phyloP scores from a whole-genome alignment of 2,797 vertebrate genomes.

The Nyctibius grandis region DNA sequence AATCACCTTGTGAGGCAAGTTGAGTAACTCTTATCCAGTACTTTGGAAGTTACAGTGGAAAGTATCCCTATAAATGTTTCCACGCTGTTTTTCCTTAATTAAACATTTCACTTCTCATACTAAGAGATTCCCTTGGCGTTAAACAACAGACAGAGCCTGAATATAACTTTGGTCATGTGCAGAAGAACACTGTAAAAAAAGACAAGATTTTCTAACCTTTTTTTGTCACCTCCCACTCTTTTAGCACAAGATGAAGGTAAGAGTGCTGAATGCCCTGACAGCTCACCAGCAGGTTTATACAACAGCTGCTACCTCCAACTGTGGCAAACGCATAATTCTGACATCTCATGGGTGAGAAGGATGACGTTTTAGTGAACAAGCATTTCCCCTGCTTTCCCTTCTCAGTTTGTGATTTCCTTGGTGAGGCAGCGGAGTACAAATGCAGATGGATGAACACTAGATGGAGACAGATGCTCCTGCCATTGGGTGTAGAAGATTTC shows the following conservation, averaged over 20 bases:
- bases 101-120: not conserved
- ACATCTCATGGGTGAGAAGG: not conserved
- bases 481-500: not conserved
- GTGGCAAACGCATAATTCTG: not conserved
- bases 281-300: not conserved
- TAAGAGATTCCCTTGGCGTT: not conserved
- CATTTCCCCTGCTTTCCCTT: not conserved
- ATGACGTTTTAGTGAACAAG: not conserved
- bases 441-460: constrained; percentile 47
- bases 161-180: not conserved
- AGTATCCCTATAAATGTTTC: not conserved
- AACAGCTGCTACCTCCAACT: not conserved
- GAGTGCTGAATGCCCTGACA: not conserved
- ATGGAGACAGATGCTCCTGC: constrained; percentile 62
- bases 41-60: not conserved
- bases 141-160: not conserved
- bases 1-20: not conserved
- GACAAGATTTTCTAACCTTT: not conserved
- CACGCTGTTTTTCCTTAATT: not conserved
- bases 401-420: not conserved
- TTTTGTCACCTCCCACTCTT: not conserved
- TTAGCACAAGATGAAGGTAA: not conserved
- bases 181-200: not conserved
- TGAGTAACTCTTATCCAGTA: not conserved
- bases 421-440: not conserved